A percentile compares a stretch with the other conserved stretches of the same genome.
These are phyloP conservation scores for Digitonthophagus gazella DNA, from an alignment of 2,888 invertebrate genomes.

Conservation along the genomic window DNA sequence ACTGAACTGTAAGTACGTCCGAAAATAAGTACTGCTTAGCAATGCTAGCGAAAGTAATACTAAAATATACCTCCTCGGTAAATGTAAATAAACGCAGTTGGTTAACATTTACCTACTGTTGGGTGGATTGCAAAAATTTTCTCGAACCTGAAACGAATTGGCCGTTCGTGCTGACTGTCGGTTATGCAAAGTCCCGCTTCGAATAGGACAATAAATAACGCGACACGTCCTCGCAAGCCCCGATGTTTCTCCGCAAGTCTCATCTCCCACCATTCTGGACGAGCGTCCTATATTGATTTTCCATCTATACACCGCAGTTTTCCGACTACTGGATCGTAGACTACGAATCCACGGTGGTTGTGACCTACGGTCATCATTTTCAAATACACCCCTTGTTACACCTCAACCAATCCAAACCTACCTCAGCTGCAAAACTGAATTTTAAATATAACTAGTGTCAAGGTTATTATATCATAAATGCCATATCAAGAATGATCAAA, in stretches of 20 bases:
- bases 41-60: not conserved
- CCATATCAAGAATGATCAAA: too few species aligned
- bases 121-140: too few species aligned
- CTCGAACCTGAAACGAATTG: not conserved
- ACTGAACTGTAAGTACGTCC: not conserved
- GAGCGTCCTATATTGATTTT: conserved; percentile 39
- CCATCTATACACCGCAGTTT: conserved; percentile 36
- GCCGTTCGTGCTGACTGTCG: not conserved
- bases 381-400: not conserved
- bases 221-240: not conserved
- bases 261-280: not conserved
- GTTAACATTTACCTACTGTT: not conserved
- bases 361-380: not conserved
- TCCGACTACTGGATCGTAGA: not conserved
- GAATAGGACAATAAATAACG: not conserved
- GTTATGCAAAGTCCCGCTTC: not conserved
- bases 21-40: not conserved
- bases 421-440: too few species aligned
- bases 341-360: not conserved
- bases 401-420: too few species aligned
- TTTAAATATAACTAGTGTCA: too few species aligned
- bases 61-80: not conserved
- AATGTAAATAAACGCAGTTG: not conserved
- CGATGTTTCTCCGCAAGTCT: not conserved
- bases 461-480: too few species aligned